These are phyloP conservation scores for Apotomis betuletana DNA, from an alignment of 2,888 invertebrate species.

Conservation along the genomic window DNA sequence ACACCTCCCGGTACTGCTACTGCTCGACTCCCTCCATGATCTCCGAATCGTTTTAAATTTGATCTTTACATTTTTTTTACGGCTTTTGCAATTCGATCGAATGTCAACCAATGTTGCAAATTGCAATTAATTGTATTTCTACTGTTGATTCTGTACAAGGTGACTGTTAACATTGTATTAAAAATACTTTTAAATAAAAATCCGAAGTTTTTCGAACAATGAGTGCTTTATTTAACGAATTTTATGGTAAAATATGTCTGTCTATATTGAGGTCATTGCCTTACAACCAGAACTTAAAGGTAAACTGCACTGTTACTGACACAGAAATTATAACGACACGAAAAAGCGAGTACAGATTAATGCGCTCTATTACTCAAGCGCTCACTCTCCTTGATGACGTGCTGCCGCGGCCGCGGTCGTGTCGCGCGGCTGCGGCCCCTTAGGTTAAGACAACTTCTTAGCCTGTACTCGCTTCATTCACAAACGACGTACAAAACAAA, in stretches of 20 bases:
- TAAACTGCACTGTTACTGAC: constrained; percentile 44
- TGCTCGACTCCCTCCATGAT: too few species aligned
- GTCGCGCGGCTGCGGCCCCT: too few species aligned
- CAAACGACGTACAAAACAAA: constrained; percentile 36
- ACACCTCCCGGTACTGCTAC: too few species aligned
- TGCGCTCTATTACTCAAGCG: constrained; percentile 4
- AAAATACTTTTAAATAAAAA: constrained; percentile 43
- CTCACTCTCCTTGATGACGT: not conserved
- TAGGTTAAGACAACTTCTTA: not conserved
- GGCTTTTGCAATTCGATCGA: too few species aligned
- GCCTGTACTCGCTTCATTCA: constrained; percentile 58
- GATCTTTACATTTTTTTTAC: too few species aligned
- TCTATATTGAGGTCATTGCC: constrained; percentile 72
- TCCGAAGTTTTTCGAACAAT: constrained; percentile 68
- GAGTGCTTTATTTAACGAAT: constrained; percentile 83
- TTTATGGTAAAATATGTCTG: constrained; percentile 74
- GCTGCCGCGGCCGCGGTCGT: too few species aligned
- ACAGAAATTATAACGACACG: constrained; percentile 46
- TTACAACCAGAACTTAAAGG: constrained; percentile 71
- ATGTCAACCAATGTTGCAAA: too few species aligned
- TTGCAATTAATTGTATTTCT: too few species aligned
- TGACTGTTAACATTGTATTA: not conserved
- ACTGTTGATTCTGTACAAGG: too few species aligned
- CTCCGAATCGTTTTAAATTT: too few species aligned
- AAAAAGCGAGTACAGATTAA: constrained; percentile 67